phyloP scores from a whole-genome alignment of 2,113 vertebrate species.

The Heterotilapia buettikoferi region DNA sequence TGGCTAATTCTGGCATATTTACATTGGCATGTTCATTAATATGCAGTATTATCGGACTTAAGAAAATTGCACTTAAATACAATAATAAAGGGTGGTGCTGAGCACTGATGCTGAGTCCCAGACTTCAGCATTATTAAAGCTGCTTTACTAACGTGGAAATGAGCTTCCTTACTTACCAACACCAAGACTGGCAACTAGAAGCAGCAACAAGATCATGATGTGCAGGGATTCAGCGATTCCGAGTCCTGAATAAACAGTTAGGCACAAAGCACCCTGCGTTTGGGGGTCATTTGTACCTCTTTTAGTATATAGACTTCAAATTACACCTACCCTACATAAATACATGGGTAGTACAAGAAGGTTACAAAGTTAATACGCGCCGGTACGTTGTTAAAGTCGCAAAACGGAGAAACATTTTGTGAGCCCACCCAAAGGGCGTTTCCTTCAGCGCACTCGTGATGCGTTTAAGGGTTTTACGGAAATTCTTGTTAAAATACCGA shows the following conservation, averaged over 20 bases:
- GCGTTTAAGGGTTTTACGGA: neutral
- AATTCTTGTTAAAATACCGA: neutral
- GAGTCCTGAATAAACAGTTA: neutral
- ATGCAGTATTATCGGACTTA: neutral
- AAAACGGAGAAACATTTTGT: neutral
- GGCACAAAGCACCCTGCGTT: neutral
- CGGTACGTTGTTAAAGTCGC: too few relatives aligned
- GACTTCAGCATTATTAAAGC: neutral
- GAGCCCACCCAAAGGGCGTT: neutral
- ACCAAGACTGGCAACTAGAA: neutral
- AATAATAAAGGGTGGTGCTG: neutral
- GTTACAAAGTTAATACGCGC: neutral
- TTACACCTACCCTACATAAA: neutral
- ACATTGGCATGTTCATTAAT: neutral
- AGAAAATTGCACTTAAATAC: neutral
- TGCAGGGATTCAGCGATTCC: neutral
- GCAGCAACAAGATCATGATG: neutral
- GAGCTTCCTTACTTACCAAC: neutral
- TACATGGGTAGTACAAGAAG: neutral
- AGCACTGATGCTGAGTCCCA: neutral
- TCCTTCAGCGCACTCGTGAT: neutral
- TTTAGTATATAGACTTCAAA: neutral
- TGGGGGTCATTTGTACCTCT: neutral
- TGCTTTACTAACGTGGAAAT: neutral
- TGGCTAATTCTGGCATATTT: neutral